Evolutionary conservation across 2,113 vertebrate species (phyloP).

Genomic region (Scolopax mira): DNA sequence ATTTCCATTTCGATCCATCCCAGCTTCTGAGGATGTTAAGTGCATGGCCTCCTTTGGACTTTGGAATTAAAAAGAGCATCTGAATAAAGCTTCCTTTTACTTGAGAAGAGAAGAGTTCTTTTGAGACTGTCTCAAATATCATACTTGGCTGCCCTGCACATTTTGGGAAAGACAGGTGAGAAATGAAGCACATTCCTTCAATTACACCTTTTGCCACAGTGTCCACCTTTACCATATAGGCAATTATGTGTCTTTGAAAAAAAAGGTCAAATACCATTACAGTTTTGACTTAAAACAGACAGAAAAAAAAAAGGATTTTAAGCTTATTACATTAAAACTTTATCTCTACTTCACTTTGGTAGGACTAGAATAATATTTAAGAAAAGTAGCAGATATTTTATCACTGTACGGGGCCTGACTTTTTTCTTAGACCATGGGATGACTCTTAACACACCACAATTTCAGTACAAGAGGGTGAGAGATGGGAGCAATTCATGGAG

Average conservation of each 20-base stretch:
- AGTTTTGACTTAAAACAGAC: background rate
- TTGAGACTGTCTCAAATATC: conserved; percentile 68
- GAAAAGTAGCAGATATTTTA: background rate
- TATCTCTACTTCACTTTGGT: background rate
- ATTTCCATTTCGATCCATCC: conserved; percentile 27
- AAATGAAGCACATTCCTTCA: conserved; percentile 61
- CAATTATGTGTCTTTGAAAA: background rate
- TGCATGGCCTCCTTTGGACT: conserved; percentile 11
- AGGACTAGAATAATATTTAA: background rate
- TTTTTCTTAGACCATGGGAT: background rate
- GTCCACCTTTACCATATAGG: conserved; percentile 16
- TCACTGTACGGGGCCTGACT: background rate
- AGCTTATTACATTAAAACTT: background rate
- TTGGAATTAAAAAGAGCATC: conserved; percentile 36
- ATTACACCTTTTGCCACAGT: conserved; percentile 20
- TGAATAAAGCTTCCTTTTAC: conserved; percentile 62
- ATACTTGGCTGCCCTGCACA: conserved; percentile 44
- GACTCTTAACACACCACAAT: background rate
- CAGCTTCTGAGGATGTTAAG: conserved; percentile 14
- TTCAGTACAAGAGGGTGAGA: background rate
- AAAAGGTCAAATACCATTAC: background rate
- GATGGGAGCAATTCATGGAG: background rate
- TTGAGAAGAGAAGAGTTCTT: conserved; percentile 54
- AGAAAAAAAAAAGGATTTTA: background rate
- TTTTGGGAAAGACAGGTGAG: conserved; percentile 69